Evolutionary conservation across 2,113 vertebrate species (phyloP).

Genomic region (Serinus canaria): DNA sequence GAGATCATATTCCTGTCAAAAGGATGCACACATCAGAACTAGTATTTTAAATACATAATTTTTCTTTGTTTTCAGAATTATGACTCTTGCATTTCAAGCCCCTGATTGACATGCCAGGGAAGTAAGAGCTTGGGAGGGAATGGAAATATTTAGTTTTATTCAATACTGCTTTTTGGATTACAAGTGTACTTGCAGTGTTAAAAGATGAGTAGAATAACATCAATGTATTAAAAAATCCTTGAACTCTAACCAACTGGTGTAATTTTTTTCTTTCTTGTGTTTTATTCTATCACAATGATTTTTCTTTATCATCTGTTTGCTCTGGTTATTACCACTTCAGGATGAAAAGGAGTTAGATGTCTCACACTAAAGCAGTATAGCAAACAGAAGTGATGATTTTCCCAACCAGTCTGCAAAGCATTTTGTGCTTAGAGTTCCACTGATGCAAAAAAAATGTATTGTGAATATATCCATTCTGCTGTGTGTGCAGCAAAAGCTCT

Average conservation of each 20-base stretch:
- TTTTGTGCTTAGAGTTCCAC: slow-evolving; percentile 6
- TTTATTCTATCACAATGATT: neutral
- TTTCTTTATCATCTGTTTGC: slow-evolving; percentile 9
- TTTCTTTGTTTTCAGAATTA: neutral
- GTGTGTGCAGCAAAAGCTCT: neutral
- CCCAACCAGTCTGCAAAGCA: neutral
- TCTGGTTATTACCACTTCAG: neutral
- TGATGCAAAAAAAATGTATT: slow-evolving; percentile 23
- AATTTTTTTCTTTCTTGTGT: neutral
- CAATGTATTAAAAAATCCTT: neutral
- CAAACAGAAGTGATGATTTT: slow-evolving; percentile 45
- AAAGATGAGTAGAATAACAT: neutral
- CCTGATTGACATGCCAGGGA: neutral
- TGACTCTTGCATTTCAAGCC: neutral
- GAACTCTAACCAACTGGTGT: neutral
- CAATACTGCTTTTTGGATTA: neutral
- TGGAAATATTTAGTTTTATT: neutral
- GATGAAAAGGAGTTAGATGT: neutral
- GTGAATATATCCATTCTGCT: neutral
- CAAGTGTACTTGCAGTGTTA: neutral
- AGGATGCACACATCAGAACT: neutral
- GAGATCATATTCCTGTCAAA: neutral
- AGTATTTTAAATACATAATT: neutral
- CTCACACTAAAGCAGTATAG: neutral
- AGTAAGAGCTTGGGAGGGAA: neutral